Evolutionary conservation across 2,888 invertebrate species (phyloP).

Genomic region (Microctonus brassicae): DNA sequence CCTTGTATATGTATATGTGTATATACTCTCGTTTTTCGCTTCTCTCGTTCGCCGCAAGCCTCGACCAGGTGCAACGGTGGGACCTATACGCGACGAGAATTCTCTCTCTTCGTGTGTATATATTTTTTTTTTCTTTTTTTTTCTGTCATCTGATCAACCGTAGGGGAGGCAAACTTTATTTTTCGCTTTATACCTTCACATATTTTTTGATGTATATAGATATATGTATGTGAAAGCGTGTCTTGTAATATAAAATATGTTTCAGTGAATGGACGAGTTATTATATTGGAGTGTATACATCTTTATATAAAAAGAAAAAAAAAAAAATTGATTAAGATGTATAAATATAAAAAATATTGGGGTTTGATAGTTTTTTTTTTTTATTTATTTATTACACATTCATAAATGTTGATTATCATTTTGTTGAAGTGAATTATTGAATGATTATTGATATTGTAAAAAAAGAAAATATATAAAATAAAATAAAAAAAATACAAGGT

Average conservation of each 20-base stretch:
- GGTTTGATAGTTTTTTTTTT: background rate
- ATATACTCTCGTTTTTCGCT: slow-evolving; percentile 34
- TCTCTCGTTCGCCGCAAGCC: slow-evolving; percentile 43
- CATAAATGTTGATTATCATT: background rate
- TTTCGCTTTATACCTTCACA: slow-evolving; percentile 34
- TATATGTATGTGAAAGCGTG: too few relatives aligned
- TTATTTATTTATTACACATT: too few relatives aligned
- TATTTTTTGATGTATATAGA: too few relatives aligned
- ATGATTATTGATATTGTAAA: background rate
- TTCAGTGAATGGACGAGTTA: too few relatives aligned
- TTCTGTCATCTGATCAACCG: slow-evolving; percentile 61
- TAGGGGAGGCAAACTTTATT: slow-evolving; percentile 50
- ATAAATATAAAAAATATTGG: background rate
- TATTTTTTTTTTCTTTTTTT: background rate
- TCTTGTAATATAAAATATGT: too few relatives aligned
- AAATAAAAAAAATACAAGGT: background rate
- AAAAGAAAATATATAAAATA: too few relatives aligned
- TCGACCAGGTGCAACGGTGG: slow-evolving; percentile 60
- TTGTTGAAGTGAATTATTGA: background rate
- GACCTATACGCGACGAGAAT: slow-evolving; percentile 32
- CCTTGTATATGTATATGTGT: background rate
- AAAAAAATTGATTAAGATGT: background rate
- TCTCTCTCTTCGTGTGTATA: slow-evolving; percentile 34
- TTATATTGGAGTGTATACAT: too few relatives aligned
- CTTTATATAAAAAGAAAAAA: background rate